Evolutionary conservation across 2,888 invertebrate genomes (phyloP).

Genomic region (Dendrolimus pini): DNA sequence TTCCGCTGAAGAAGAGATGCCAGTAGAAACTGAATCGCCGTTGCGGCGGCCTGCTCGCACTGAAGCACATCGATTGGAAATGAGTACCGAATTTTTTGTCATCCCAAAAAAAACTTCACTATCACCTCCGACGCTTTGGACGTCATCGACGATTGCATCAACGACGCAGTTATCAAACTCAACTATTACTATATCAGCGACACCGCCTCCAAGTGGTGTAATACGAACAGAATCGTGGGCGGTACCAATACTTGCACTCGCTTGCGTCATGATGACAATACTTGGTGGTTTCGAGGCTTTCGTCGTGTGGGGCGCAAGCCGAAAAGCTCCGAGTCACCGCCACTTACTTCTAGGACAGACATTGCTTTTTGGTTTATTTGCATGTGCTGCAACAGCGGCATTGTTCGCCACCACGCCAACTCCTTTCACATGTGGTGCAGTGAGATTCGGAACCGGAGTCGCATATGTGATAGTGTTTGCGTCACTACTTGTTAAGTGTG

Average conservation of each 20-base stretch:
- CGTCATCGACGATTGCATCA: conserved; percentile 28
- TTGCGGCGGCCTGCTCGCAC: conserved; percentile 56
- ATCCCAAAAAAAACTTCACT: conserved; percentile 76
- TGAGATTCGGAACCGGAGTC: conserved; percentile 88
- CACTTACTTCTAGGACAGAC: conserved; percentile 93
- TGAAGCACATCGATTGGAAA: conserved; percentile 79
- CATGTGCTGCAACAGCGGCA: conserved; percentile 87
- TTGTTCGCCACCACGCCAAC: conserved; percentile 87
- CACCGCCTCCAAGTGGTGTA: conserved; percentile 41
- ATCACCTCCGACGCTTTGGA: conserved; percentile 45
- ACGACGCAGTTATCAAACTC: conserved; percentile 3
- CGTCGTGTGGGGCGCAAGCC: conserved; percentile 87
- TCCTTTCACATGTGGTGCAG: conserved; percentile 86
- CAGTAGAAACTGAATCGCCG: conserved; percentile 37
- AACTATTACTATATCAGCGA: conserved; percentile 22
- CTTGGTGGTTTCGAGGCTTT: conserved; percentile 93
- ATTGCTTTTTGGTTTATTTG: conserved; percentile 88
- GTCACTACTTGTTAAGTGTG: conserved; percentile 94
- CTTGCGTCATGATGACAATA: conserved; percentile 88
- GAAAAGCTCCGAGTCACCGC: conserved; percentile 88
- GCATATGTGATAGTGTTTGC: conserved; percentile 92
- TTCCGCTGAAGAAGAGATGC: conserved; percentile 32
- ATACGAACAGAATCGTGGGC: conserved; percentile 91
- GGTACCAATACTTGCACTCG: conserved; percentile 89
- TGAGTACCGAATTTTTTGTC: conserved; percentile 91